Base-by-base conservation (phyloP, 1,140 invertebrate species). In the Caenorhabditis tropicalis region DNA sequence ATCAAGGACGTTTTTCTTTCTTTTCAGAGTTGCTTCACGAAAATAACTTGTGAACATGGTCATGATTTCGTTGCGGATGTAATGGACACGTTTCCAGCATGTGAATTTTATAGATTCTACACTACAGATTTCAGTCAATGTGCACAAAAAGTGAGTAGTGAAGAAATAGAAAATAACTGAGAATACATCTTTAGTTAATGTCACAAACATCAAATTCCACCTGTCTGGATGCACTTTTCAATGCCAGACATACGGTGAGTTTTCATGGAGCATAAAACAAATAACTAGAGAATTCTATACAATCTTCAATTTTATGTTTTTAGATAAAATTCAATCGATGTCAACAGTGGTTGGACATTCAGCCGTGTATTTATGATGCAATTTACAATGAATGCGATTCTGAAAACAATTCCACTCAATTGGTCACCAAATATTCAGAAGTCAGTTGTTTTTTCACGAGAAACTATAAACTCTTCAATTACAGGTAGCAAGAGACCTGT, bases 31-130 rank as follows among this genome's bases (percentile, higher is more conserved):
- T 74, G 65, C 65, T 74, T 74, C 16, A 43, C 65, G 15, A 74
- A 74, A 74, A 74, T 74, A 43, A 74, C 36, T 24, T 74, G 65
- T 74, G 65, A 74, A 39, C 36, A 74, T 27, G 65, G 65, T 33
- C 33, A 74, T 15, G 65, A 74, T n/a, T 74, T 74, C 43, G 65
- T 74, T 3, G 65, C 65, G 2, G 65, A 74, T 39, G 36, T 74
- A 2, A 43, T 74, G 36, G 65, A 43, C 36, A 43, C 36, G 12
- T 74, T 43, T 74, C 65, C 65, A 7, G 65, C 65, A 19, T 74
- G 65, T 21, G 10, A 74, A 10, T 74, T 74, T 74, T 74, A 43
- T 27, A 46, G 15, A 15, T 74, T 46, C 43, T 74, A 43, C 24
- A 43, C 65, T 0, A 15, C 6, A 43, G 36, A 74, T 10, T 74